Evolutionary conservation across 37 sponge, comb jelly and placozoan genomes (phyloP).

Genomic region (Oscarella lobularis): DNA sequence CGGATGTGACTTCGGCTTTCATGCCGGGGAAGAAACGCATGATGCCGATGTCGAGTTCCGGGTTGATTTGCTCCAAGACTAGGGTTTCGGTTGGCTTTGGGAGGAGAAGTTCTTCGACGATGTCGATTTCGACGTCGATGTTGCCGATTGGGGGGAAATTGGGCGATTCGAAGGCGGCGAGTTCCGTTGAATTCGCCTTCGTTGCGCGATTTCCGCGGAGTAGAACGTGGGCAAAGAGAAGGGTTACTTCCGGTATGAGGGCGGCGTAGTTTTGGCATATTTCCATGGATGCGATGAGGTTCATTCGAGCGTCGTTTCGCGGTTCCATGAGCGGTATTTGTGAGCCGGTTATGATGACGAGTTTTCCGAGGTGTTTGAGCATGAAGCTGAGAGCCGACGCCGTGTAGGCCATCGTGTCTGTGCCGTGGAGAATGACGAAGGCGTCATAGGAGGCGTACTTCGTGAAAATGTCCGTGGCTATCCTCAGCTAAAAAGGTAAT

Average conservation of each 20-base stretch:
- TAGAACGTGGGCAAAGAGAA: slow-evolving; percentile 77
- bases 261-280: not conserved
- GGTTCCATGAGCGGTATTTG: slow-evolving; percentile 37
- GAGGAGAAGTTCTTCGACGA: slow-evolving; percentile 66
- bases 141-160: slow-evolving; percentile 79
- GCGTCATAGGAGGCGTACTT: too few species aligned
- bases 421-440: slow-evolving; percentile 94
- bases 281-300: slow-evolving; percentile 4
- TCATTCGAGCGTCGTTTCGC: not conserved
- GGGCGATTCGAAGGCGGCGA: slow-evolving; percentile 76
- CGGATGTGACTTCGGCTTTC: slow-evolving; percentile 18
- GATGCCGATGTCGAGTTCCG: slow-evolving; percentile 62
- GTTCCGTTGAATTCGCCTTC: slow-evolving; percentile 42
- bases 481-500: slow-evolving; percentile 83
- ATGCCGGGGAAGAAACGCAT: slow-evolving; percentile 94
- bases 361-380: slow-evolving; percentile 86
- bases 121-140: slow-evolving; percentile 33
- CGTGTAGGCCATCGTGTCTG: slow-evolving; percentile 98
- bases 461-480: slow-evolving; percentile 68
- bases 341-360: slow-evolving; percentile 87
- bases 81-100: slow-evolving; percentile 34
- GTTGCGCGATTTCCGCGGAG: slow-evolving; percentile 75
- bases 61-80: slow-evolving; percentile 44
- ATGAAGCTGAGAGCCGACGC: slow-evolving; percentile 95
- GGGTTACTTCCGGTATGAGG: slow-evolving; percentile 48